phyloP scores from a whole-genome alignment of 2,113 vertebrate species.

The Oryzias curvinotus region DNA sequence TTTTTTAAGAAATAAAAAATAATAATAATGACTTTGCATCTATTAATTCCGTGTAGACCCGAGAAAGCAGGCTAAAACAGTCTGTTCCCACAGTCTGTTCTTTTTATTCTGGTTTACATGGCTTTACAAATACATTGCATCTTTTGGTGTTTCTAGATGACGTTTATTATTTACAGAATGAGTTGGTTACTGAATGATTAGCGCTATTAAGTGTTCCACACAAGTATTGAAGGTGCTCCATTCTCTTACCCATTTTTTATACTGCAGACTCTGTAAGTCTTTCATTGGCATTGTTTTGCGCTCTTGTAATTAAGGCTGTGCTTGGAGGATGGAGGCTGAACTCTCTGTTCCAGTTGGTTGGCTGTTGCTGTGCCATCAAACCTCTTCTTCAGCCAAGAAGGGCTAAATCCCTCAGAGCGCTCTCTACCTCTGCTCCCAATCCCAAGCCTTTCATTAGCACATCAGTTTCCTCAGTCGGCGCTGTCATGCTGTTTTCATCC shows the following conservation, averaged over 20 bases:
- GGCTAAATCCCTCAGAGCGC: slow-evolving; percentile 35
- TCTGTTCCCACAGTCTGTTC: no score
- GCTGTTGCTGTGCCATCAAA: slow-evolving; percentile 56
- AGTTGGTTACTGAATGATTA: no score
- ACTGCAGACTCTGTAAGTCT: slow-evolving; percentile 11
- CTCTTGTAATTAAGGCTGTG: slow-evolving; percentile 31
- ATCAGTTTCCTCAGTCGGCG: slow-evolving; percentile 32
- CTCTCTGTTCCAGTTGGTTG: slow-evolving; percentile 44
- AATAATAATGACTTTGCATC: no score
- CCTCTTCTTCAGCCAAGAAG: slow-evolving; percentile 45
- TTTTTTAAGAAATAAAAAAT: no score
- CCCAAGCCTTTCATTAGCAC: slow-evolving; percentile 40
- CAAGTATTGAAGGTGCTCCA: background rate
- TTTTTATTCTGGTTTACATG: no score
- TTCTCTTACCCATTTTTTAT: slow-evolving; percentile 2
- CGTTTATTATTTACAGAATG: no score
- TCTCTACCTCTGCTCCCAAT: slow-evolving; percentile 35
- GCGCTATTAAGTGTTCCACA: background rate
- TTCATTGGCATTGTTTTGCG: slow-evolving; percentile 14
- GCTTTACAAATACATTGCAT: no score
- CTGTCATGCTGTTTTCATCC: slow-evolving; percentile 26
- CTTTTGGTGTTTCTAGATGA: no score
- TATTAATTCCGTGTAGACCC: no score
- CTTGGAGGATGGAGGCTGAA: slow-evolving; percentile 23
- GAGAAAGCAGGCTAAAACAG: no score